Percentiles rank a stretch among this genome's conserved stretches.
Conservation (phyloP, 1,140 invertebrate genomes). For the Musca domestica region DNA sequence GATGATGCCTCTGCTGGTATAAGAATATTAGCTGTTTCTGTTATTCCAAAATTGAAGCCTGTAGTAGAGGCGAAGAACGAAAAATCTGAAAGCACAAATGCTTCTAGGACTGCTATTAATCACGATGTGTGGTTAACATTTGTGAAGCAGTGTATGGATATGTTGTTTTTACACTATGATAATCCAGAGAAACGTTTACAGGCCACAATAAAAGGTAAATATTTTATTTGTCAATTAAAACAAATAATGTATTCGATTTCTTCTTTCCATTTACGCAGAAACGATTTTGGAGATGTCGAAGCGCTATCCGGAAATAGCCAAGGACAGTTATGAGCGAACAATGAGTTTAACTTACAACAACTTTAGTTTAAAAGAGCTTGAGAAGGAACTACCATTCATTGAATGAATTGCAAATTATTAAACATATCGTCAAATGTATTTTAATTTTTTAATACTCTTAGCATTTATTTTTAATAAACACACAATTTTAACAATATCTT, state of each 20-base stretch:
- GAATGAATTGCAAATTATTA: neutral
- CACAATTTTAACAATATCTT: neutral
- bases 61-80: slow-evolving; percentile 37
- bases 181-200: slow-evolving; percentile 65
- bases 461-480: slow-evolving; percentile 5
- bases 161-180: slow-evolving; percentile 70
- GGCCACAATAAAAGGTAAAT: slow-evolving; percentile 56
- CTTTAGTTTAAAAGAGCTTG: slow-evolving; percentile 9
- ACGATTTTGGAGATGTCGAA: slow-evolving; percentile 32
- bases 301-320: slow-evolving; percentile 33
- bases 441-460: no score
- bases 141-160: slow-evolving; percentile 59
- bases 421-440: neutral
- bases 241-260: neutral
- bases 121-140: slow-evolving; percentile 50
- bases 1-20: slow-evolving; percentile 73
- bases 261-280: slow-evolving; percentile 14
- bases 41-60: slow-evolving; percentile 56
- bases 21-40: slow-evolving; percentile 59
- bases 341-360: slow-evolving; percentile 24
- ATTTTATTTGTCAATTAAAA: neutral
- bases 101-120: slow-evolving; percentile 51
- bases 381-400: slow-evolving; percentile 13
- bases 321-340: slow-evolving; percentile 36
- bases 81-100: neutral